Conservation (phyloP, 2,797 vertebrate genomes). For the Erpetoichthys calabaricus region DNA sequence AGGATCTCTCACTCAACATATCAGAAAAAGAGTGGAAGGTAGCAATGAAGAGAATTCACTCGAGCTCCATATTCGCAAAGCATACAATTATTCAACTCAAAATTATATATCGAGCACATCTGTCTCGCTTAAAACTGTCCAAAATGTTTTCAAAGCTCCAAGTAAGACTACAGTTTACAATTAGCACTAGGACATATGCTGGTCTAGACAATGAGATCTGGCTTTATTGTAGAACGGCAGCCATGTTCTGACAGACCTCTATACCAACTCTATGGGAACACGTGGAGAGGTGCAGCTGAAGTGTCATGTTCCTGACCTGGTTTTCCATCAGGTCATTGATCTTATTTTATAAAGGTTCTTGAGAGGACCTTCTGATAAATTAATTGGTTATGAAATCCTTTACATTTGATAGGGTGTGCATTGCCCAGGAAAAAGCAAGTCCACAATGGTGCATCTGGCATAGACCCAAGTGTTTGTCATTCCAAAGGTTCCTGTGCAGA, state of each 20-base stretch:
- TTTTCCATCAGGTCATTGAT: too few relatives aligned
- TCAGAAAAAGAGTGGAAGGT: too few relatives aligned
- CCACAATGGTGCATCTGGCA: constrained; percentile 34
- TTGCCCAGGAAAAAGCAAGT: constrained; percentile 40
- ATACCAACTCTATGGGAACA: not conserved
- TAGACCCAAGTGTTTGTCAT: constrained; percentile 35
- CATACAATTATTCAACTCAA: too few relatives aligned
- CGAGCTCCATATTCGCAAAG: too few relatives aligned
- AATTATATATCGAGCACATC: too few relatives aligned
- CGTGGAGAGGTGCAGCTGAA: not conserved
- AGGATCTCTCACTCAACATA: too few relatives aligned
- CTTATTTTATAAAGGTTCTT: too few relatives aligned
- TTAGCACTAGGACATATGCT: not conserved
- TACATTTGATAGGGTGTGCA: constrained; percentile 39
- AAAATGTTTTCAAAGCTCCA: too few relatives aligned
- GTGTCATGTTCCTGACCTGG: not conserved
- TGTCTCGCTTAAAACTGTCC: too few relatives aligned
- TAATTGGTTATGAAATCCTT: not conserved
- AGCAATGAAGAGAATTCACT: too few relatives aligned
- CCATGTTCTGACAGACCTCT: not conserved
- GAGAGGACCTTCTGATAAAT: too few relatives aligned
- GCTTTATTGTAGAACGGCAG: too few relatives aligned
- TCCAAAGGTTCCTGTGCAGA: constrained; percentile 51
- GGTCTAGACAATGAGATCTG: not conserved
- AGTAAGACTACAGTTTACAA: not conserved